Percentiles rank a stretch among this genome's conserved stretches.
Conservation (phyloP, 2,113 vertebrate species). For the Microtus ochrogaster region DNA sequence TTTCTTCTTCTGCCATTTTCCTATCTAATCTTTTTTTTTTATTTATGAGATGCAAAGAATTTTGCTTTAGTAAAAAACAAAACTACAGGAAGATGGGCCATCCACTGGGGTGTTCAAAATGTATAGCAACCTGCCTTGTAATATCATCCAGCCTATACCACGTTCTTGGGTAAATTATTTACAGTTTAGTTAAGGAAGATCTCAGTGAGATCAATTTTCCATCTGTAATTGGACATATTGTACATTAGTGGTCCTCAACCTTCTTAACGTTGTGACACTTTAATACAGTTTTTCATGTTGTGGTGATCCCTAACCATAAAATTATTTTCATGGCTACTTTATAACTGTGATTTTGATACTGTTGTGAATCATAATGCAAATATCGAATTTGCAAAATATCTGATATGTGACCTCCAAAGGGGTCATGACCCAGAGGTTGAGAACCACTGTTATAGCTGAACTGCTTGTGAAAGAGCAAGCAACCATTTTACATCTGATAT, state of each 20-base stretch:
- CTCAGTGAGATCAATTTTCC: conserved; percentile 52
- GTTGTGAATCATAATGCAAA: no score
- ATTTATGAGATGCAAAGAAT: neutral
- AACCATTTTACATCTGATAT: neutral
- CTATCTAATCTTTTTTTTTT: neutral
- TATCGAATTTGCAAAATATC: no score
- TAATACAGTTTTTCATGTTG: no score
- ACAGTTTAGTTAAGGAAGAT: conserved; percentile 61
- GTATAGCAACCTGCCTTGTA: neutral
- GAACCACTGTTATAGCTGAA: neutral
- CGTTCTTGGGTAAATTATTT: conserved; percentile 58
- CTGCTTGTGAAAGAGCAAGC: neutral
- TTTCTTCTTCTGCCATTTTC: neutral
- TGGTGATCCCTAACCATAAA: no score
- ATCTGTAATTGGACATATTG: conserved; percentile 51
- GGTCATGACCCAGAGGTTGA: no score
- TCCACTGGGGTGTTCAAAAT: conserved; percentile 18
- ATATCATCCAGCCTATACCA: conserved; percentile 38
- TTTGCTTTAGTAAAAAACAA: neutral
- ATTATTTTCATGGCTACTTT: no score
- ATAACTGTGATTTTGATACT: no score
- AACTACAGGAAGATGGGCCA: conserved; percentile 5
- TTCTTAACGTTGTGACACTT: no score
- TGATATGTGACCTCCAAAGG: no score
- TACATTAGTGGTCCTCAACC: neutral